These are phyloP conservation scores for Grammomys surdaster DNA, from an alignment of 2,113 vertebrate species.

Conservation along the genomic window DNA sequence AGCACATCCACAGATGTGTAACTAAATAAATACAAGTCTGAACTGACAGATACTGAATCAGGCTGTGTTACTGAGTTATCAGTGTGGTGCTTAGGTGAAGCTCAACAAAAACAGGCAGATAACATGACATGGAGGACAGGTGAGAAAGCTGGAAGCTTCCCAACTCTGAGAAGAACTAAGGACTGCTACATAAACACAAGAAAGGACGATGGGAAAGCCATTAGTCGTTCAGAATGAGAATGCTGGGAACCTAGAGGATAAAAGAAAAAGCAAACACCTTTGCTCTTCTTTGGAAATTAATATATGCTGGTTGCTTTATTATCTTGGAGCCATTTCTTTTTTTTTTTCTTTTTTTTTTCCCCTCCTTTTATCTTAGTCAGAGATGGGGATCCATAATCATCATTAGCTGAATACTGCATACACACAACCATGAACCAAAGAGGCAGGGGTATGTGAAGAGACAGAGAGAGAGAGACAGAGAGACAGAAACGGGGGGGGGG, in stretches of 20 bases:
- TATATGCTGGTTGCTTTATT: background rate
- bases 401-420: background rate
- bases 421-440: background rate
- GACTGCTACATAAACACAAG: background rate
- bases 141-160: background rate
- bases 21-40: background rate
- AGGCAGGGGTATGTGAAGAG: background rate
- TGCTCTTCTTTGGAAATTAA: background rate
- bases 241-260: background rate
- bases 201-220: background rate
- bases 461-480: too few species aligned
- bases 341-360: background rate
- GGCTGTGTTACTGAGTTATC: background rate
- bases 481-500: too few species aligned
- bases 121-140: background rate
- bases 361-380: constrained; percentile 2
- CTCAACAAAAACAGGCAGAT: background rate
- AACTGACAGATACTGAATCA: background rate
- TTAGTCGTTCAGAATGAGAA: background rate
- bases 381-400: background rate
- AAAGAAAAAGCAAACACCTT: constrained; percentile 28
- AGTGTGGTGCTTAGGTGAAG: background rate
- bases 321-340: background rate
- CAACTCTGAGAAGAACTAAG: background rate
- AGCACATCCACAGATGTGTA: background rate